phyloP scores from a whole-genome alignment of 2,888 invertebrate genomes.

The Octonoba sinensis region DNA sequence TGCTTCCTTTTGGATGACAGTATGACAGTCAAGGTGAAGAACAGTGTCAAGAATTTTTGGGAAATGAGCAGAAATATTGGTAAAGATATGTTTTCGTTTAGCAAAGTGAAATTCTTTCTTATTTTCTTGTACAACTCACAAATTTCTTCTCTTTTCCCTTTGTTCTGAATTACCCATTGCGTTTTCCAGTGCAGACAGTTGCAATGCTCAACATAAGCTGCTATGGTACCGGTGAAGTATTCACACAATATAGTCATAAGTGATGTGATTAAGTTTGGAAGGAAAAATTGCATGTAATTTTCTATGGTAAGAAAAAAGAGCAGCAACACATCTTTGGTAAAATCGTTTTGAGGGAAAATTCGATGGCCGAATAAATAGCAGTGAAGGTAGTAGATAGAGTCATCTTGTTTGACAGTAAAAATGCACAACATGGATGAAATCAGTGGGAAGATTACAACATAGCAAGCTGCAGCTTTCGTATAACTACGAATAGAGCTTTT shows the following conservation, averaged over 20 bases:
- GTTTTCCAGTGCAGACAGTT: not conserved
- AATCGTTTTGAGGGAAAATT: not conserved
- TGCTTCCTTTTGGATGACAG: constrained; percentile 41
- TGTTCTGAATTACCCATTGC: not conserved
- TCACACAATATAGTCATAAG: constrained; percentile 32
- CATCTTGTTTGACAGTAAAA: constrained; percentile 10
- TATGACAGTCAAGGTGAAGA: constrained; percentile 40
- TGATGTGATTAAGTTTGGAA: constrained; percentile 34
- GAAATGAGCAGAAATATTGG: constrained; percentile 38
- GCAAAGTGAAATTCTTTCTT: constrained; percentile 10
- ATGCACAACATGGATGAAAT: constrained; percentile 14
- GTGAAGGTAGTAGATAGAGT: constrained; percentile 34
- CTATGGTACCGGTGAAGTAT: constrained; percentile 1
- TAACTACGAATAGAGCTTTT: not conserved
- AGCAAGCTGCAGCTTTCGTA: constrained; percentile 1
- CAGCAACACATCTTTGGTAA: not conserved
- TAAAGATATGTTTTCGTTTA: constrained; percentile 10
- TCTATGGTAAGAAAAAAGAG: constrained; percentile 36
- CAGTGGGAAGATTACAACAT: constrained; percentile 15
- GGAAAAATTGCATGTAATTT: constrained; percentile 40
- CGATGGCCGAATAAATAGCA: constrained; percentile 30
- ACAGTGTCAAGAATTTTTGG: constrained; percentile 43
- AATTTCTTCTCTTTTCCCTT: not conserved
- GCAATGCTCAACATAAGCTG: constrained; percentile 6
- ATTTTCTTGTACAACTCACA: constrained; percentile 28